These are phyloP conservation scores for Cheilosia variabilis DNA, from an alignment of 2,888 invertebrate species.

Conservation along the genomic window DNA sequence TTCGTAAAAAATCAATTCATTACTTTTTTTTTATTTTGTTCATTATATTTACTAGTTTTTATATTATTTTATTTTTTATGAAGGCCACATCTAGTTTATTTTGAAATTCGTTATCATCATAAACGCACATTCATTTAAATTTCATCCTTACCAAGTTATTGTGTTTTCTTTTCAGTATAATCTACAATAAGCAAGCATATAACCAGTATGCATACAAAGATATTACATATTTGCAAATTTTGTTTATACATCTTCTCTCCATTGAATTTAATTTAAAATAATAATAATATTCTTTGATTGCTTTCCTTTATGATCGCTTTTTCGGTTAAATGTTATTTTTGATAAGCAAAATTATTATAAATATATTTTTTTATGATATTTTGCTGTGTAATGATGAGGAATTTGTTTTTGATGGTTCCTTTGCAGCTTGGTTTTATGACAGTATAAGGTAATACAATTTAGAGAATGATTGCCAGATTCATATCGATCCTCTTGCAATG, in stretches of 20 bases:
- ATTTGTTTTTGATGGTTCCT: neutral
- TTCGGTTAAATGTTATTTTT: slow-evolving; percentile 1
- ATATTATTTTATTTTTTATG: slow-evolving; percentile 29
- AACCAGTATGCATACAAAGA: no score
- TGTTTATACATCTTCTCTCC: slow-evolving; percentile 8
- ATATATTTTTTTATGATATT: neutral
- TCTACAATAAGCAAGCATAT: slow-evolving; percentile 40
- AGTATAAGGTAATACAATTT: neutral
- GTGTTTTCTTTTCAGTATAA: slow-evolving; percentile 17
- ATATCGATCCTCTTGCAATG: no score
- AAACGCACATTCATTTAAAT: slow-evolving; percentile 68
- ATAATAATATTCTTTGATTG: slow-evolving; percentile 12
- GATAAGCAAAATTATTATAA: neutral
- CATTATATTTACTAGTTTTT: slow-evolving; percentile 14
- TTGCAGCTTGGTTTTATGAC: slow-evolving; percentile 6
- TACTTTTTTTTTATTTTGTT: slow-evolving; percentile 11
- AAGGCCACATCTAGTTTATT: slow-evolving; percentile 74
- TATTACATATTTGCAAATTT: neutral
- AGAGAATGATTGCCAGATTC: no score
- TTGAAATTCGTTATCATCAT: slow-evolving; percentile 73
- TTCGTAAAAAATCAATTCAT: slow-evolving; percentile 46
- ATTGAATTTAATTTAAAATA: neutral
- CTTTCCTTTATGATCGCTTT: neutral
- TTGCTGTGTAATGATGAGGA: slow-evolving; percentile 9
- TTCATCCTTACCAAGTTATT: slow-evolving; percentile 34